These are phyloP conservation scores for Engystomops pustulosus DNA, from an alignment of 2,113 vertebrate species.

Conservation along the genomic window DNA sequence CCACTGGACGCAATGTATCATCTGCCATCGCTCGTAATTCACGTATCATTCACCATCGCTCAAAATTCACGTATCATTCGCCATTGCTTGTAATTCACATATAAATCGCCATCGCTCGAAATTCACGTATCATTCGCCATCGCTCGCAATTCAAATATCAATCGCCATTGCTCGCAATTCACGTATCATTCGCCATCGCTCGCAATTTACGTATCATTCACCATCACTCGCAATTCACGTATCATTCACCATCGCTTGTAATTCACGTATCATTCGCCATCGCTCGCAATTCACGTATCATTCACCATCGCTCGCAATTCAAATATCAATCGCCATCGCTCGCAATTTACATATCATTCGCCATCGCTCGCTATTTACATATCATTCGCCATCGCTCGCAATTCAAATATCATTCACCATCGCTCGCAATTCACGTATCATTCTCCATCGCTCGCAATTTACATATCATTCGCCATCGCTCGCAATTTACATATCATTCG, in stretches of 20 bases:
- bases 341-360: neutral
- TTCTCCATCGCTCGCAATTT: too few species aligned
- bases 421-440: neutral
- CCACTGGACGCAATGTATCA: too few species aligned
- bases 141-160: too few species aligned
- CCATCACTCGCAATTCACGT: neutral
- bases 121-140: too few species aligned
- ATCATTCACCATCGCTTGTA: neutral
- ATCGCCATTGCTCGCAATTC: too few species aligned
- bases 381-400: neutral
- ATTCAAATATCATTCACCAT: too few species aligned
- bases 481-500: too few species aligned
- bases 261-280: neutral
- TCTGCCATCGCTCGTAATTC: neutral
- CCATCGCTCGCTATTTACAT: neutral
- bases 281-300: neutral
- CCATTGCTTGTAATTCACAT: too few species aligned
- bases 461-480: too few species aligned
- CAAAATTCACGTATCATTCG: too few species aligned
- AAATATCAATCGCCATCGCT: neutral
- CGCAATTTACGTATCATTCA: neutral
- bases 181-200: too few species aligned
- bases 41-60: neutral
- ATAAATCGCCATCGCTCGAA: too few species aligned
- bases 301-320: neutral